Percentiles rank a stretch among this genome's conserved stretches.
These are phyloP conservation scores for Acromyrmex heyeri DNA, from an alignment of 1,140 invertebrate species.

Conservation along the genomic window DNA sequence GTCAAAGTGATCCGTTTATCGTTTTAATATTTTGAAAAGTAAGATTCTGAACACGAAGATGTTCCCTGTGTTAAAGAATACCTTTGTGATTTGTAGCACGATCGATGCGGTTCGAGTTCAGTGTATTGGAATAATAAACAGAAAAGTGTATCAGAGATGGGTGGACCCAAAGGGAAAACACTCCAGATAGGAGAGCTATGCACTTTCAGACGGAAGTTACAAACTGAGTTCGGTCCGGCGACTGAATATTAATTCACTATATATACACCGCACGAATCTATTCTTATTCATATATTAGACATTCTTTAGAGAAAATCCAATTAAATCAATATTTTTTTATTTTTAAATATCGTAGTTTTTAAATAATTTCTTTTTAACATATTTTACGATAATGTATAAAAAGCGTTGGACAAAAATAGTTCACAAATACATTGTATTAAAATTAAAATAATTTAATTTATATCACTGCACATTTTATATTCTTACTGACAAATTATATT, in stretches of 20 bases:
- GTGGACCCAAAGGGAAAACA: conserved; percentile 40
- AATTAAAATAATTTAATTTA: not conserved
- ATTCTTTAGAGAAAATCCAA: not conserved
- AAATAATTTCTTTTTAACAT: not conserved
- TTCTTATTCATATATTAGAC: conserved; percentile 8
- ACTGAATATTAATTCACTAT: conserved; percentile 31
- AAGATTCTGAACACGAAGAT: conserved; percentile 1
- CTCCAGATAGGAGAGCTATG: conserved; percentile 1
- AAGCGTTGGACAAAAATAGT: not conserved
- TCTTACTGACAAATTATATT: not conserved
- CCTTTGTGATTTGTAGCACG: conserved; percentile 32
- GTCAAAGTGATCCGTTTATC: conserved; percentile 48
- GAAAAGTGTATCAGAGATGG: conserved; percentile 21
- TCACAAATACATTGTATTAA: not conserved
- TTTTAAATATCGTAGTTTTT: not conserved
- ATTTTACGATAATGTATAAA: not conserved
- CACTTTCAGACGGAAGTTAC: conserved; percentile 27
- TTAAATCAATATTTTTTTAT: not conserved
- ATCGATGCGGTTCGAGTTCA: conserved; percentile 1
- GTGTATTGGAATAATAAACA: conserved; percentile 54
- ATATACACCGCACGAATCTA: not conserved
- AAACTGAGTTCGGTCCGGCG: conserved; percentile 21
- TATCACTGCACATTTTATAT: not conserved
- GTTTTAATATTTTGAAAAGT: conserved; percentile 36
- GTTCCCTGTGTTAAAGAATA: conserved; percentile 43